Evolutionary conservation across 2,113 vertebrate species (phyloP), one percentile per base, ranked within the genome.

Genomic region (Platysteira castanea): DNA sequence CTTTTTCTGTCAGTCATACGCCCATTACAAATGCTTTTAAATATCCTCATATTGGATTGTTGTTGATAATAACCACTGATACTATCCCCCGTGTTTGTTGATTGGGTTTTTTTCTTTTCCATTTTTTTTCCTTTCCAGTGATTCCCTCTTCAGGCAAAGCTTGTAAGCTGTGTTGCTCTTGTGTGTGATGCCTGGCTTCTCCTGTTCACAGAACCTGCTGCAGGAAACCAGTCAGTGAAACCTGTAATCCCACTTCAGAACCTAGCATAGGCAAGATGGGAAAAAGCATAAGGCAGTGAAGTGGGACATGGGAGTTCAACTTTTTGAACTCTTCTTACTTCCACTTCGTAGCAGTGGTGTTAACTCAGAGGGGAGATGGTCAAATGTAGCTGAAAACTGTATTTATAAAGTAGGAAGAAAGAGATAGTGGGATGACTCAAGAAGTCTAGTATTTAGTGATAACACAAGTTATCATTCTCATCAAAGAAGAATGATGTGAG

Each of bases 71-170:
- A 50, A 60, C 23, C 7, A 9, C 24, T 75, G 47, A 52, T 35
- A 20, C 4, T 61, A 5, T 41, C 11, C 10, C 13, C 2, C 3
- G 3, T 44, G 7, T 82, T 21, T 39, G 9, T 71, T 80, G 8
- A 24, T 28, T n/a, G 9, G 3, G 1, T 3, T 22, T 26, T 31
- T 49, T 7, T 6, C 1, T 16, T 41, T 27, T 14, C 1, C 9
- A 18, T 28, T 23, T 7, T 11, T 2, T 46, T 16, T 4, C 4
- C 5, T 54, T 53, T 6, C 7, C 9, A 24, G 13, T 46, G 24
- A 26, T 75, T 47, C 30, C 16, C 11, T 75, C 39, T 68, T 10
- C n/a, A 53, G 22, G 21, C 24, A 68, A 60, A n/a, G 24, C 20
- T 41, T 89, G 9, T 74, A 26, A 75, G 21, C 14, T 65, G 3